Base-by-base conservation (phyloP, 2,797 vertebrate genomes). In the Rhodeus uyekii region DNA sequence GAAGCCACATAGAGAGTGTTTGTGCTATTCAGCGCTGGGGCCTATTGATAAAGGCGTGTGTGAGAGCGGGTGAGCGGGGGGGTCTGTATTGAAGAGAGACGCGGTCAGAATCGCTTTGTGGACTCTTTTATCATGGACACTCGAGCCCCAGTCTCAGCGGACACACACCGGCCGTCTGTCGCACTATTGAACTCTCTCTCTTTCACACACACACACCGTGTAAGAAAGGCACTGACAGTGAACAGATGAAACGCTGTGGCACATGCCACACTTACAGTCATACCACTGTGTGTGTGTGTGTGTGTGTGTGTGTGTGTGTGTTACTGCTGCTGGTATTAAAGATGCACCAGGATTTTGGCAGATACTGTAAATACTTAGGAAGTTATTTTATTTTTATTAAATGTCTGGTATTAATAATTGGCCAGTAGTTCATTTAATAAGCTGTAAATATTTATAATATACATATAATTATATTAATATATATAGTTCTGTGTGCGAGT, bases 1-100 rank as follows among this genome's bases (percentile, higher is more conserved):
- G 92, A 95, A 94, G 94, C 93, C 93, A 95, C 95, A 95, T 92
- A 92, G 94, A 94, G 93, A 90, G 92, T 90, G 92, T 92, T 93
- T 91, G 91, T 71, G 68, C 90, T 89, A 92, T 94, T 93, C 94
- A 92, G 92, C 87, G 83, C 78, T 87, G 46, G 87, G 87, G 87
- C 86, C 93, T 93, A 91, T 91, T 91, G 90, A 90, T 92, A 92
- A 91, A 94, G 94, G 93, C 87, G 73, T 87, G 92, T 93, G 92
- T 92, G 92, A 92, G 91, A 92, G 89, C 90, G 63, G 72, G 69
- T 24, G 61, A 75, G 64, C 64, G 42, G 78, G 80, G 73, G 78
- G 86, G 79, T 77, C 42, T 61, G 88, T 92, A 87, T 92, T 87
- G 83, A 90, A 89, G 89, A 81, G 90, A 89, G 84, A 78, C 86